A percentile compares a stretch with the other conserved stretches of the same genome.
Evolutionary conservation across 1,140 invertebrate species (phyloP).

Genomic region (Drosophila kanapiae): DNA sequence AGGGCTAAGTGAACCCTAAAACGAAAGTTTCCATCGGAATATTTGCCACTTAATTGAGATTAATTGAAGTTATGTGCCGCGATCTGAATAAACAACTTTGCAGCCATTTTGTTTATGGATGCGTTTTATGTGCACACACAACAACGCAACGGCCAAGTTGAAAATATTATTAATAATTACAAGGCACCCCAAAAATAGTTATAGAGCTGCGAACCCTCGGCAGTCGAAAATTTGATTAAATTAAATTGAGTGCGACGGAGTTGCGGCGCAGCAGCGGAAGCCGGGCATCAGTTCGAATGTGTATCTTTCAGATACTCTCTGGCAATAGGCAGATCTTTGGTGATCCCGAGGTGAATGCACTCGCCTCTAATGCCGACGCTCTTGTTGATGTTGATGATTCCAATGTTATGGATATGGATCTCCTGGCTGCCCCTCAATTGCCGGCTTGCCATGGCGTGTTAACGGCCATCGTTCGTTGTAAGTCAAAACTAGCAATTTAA

Average conservation of each 20-base stretch:
- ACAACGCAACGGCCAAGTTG: constrained; percentile 1
- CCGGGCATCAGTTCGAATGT: constrained; percentile 29
- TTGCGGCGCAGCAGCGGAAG: constrained; percentile 51
- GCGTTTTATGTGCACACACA: constrained; percentile 74
- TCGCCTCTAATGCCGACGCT: constrained; percentile 18
- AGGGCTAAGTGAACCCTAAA: constrained; percentile 66
- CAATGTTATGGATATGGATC: constrained; percentile 31
- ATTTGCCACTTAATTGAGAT: constrained; percentile 80
- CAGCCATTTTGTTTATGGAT: constrained; percentile 73
- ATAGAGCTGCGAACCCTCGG: constrained; percentile 43
- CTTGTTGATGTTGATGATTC: constrained; percentile 28
- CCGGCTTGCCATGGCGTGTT: constrained; percentile 60
- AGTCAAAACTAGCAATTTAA: constrained; percentile 80
- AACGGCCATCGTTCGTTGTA: constrained; percentile 66
- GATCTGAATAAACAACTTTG: constrained; percentile 75
- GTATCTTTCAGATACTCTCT: constrained; percentile 55
- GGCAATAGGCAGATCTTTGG: constrained; percentile 24
- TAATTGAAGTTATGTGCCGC: constrained; percentile 75
- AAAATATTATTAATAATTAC: constrained; percentile 77
- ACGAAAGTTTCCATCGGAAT: constrained; percentile 46
- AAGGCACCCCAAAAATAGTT: constrained; percentile 70
- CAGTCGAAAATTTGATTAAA: constrained; percentile 70
- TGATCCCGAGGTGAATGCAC: constrained; percentile 72
- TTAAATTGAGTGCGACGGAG: constrained; percentile 79
- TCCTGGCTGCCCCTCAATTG: constrained; percentile 61